phyloP scores from a whole-genome alignment of 2,113 vertebrate genomes.

The Atractosteus spatula region DNA sequence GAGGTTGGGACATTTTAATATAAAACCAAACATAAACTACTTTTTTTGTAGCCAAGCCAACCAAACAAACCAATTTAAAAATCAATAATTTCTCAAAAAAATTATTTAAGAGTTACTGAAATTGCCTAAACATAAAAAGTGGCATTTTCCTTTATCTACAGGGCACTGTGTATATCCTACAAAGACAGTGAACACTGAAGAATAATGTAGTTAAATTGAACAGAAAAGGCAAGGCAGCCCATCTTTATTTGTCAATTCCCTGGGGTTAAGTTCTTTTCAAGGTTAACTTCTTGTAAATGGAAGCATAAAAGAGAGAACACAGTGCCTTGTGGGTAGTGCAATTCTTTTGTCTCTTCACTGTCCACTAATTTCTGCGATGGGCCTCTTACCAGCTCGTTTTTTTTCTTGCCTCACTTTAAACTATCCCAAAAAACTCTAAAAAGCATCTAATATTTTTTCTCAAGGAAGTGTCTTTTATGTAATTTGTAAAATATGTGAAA shows the following conservation, averaged over 20 bases:
- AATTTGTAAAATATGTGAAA: no score
- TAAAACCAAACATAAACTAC: no score
- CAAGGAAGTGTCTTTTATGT: no score
- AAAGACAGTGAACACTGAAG: conserved; percentile 17
- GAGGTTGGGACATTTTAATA: no score
- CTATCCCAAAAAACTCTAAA: no score
- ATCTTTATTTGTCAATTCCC: conserved; percentile 66
- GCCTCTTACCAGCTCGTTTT: no score
- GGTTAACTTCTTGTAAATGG: conserved; percentile 44
- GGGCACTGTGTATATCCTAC: conserved; percentile 10
- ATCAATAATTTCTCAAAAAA: no score
- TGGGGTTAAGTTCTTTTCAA: conserved; percentile 44
- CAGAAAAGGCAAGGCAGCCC: conserved; percentile 41
- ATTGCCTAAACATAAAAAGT: background rate
- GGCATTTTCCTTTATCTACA: conserved; percentile 2
- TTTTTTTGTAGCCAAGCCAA: no score
- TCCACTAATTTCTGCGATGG: background rate
- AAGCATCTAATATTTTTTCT: no score
- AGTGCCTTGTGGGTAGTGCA: conserved; percentile 35
- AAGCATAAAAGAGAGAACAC: conserved; percentile 43
- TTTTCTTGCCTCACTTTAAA: no score
- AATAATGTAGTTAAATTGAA: conserved; percentile 53
- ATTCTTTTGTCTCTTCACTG: conserved; percentile 1
- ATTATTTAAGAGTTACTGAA: background rate
- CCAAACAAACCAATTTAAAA: no score